Conservation (phyloP, 92 coral and sea anemone genomes). For the Heliopora coerulea region DNA sequence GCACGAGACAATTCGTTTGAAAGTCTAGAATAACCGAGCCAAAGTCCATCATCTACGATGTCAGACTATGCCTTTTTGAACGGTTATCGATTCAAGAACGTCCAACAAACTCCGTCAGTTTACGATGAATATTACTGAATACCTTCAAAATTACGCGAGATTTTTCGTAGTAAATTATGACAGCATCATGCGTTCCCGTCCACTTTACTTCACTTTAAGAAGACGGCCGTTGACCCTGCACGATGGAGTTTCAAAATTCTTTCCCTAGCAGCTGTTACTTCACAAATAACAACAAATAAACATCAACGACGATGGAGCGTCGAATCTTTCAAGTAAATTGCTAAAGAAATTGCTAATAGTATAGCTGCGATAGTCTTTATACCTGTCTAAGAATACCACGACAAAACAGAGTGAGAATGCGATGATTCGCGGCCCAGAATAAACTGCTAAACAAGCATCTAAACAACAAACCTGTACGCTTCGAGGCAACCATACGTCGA, state of each 20-base stretch:
- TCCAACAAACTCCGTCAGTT: not conserved
- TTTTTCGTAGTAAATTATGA: not conserved
- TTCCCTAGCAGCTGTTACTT: constrained; percentile 31
- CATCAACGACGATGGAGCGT: not conserved
- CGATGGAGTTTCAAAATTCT: not conserved
- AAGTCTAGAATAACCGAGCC: too few species aligned
- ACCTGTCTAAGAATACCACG: too few species aligned
- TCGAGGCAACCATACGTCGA: not conserved
- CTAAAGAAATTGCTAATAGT: too few species aligned
- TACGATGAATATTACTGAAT: not conserved
- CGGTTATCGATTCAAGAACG: too few species aligned
- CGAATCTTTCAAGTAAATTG: not conserved
- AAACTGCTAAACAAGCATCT: not conserved
- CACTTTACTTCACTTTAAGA: not conserved
- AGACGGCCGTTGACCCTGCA: not conserved
- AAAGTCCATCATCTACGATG: too few species aligned
- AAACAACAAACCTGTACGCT: not conserved
- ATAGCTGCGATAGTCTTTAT: too few species aligned
- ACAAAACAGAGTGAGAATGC: not conserved
- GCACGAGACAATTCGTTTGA: too few species aligned
- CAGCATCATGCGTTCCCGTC: not conserved
- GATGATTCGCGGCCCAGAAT: not conserved
- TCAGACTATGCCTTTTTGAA: too few species aligned
- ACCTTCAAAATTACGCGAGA: not conserved
- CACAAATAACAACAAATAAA: constrained; percentile 43